Percentiles rank a stretch among this genome's conserved stretches.
Conservation (phyloP, 2,113 vertebrate species). For the Piprites chloris region DNA sequence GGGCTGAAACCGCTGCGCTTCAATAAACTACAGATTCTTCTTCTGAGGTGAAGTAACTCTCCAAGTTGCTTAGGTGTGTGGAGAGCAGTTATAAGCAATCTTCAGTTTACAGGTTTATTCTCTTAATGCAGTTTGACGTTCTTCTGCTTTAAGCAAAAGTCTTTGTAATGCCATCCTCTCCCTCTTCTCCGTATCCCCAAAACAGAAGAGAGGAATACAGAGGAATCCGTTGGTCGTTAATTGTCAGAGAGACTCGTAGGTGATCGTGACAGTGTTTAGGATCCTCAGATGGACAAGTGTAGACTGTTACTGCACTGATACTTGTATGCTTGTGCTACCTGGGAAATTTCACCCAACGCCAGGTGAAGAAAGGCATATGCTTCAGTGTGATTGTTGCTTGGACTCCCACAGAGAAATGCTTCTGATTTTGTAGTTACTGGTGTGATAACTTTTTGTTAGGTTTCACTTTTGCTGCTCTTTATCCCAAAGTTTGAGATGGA, state of each 20-base stretch:
- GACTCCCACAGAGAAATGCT: not conserved
- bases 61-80: accelerated
- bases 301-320: not conserved
- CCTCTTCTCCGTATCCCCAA: not conserved
- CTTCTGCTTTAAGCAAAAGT: not conserved
- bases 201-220: too few relatives aligned
- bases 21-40: accelerated
- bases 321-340: accelerated
- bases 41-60: not conserved
- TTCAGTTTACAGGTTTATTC: not conserved
- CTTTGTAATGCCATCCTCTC: accelerated
- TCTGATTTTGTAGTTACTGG: not conserved
- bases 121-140: not conserved
- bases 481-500: not conserved
- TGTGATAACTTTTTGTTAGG: not conserved
- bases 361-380: not conserved
- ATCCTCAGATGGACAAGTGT: too few relatives aligned
- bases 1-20: not conserved
- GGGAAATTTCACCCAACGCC: not conserved
- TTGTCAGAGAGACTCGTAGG: not conserved
- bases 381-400: not conserved
- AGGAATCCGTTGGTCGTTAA: not conserved
- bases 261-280: accelerated
- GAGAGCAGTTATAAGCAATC: accelerated
- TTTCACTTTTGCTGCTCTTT: not conserved